Evolutionary conservation across 2,113 vertebrate genomes (phyloP), one percentile per base, ranked within the genome.

Genomic region (Tympanuchus pallidicinctus): DNA sequence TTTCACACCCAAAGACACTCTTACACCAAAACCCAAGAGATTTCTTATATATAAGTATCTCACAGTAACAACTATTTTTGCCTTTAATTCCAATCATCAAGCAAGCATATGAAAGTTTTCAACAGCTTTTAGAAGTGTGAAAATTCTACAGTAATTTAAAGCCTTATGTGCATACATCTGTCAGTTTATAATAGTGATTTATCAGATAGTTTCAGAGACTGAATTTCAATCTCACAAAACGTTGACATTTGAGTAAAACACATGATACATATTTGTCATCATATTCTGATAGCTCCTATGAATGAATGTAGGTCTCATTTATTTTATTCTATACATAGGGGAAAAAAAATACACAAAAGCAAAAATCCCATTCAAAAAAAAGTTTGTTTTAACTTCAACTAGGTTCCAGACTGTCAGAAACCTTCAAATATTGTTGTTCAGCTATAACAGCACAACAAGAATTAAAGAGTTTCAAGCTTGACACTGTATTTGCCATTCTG

Each of bases 271-370:
- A 91, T 76, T 92, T 74, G 27, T 52, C 70, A 61, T 70, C 59
- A 89, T 77, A 89, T 20, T 69, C 91, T 91, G 74, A 52, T 13
- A 43, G 16, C 65, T 73, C 75, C 84, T 89, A 87, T 22, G 11
- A 92, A 93, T 73, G 72, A 85, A 47, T n/a, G 74, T 87, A 89
- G 57, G 87, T 89, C 45, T 76, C 32, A 57, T 94, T 95, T 56
- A 80, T 91, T 45, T 88, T 83, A 86, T 82, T 91, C 84, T 95
- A 76, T 59, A 94, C 82, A 94, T 72, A 78, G 89, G 77, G 67
- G 61, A 88, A 92, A 66, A 66, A 38, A 18, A 28, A 75, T 45
- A 94, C 9, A 94, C 54, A 95, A 88, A 85, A 74, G 42, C 65
- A 85, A 92, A 94, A 81, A 52, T 52, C 87, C 57, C 89, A 88